Percentiles rank a stretch among this genome's conserved stretches.
These are phyloP conservation scores for Ranitomeya variabilis DNA, from an alignment of 2,113 vertebrate genomes.

Conservation along the genomic window DNA sequence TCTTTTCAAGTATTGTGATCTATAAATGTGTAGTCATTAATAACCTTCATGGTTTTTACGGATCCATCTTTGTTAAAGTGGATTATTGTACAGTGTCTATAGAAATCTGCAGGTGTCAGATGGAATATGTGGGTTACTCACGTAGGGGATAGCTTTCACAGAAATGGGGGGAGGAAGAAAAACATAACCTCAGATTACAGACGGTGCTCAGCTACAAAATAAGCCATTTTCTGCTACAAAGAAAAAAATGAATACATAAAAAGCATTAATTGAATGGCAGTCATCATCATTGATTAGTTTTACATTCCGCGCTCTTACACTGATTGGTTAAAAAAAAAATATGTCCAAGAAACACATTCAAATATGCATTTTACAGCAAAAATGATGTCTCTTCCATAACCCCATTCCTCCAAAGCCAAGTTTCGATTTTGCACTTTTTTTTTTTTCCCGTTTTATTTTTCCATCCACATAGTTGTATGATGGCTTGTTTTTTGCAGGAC, in stretches of 20 bases:
- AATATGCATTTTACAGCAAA: too few relatives aligned
- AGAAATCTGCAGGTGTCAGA: constrained; percentile 9
- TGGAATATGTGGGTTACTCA: background rate
- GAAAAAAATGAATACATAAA: background rate
- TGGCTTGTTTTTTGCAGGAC: too few relatives aligned
- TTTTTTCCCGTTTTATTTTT: too few relatives aligned
- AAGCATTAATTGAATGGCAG: background rate
- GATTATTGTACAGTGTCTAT: constrained; percentile 5
- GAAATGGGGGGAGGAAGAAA: background rate
- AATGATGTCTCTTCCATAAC: too few relatives aligned
- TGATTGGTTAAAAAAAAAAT: background rate
- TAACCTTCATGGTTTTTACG: constrained; percentile 16
- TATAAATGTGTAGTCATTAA: constrained; percentile 59
- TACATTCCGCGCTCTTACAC: background rate
- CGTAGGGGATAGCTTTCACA: background rate
- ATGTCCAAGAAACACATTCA: too few relatives aligned
- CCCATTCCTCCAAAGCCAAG: too few relatives aligned
- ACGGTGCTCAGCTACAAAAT: background rate
- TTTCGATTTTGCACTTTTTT: too few relatives aligned
- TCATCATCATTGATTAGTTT: background rate
- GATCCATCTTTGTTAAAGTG: background rate
- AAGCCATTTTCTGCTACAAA: background rate
- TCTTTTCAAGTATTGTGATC: constrained; percentile 63
- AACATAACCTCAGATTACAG: background rate
- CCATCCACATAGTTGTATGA: too few relatives aligned